Conservation (phyloP, 1,140 invertebrate species). For the Leptonema lineaticorne region DNA sequence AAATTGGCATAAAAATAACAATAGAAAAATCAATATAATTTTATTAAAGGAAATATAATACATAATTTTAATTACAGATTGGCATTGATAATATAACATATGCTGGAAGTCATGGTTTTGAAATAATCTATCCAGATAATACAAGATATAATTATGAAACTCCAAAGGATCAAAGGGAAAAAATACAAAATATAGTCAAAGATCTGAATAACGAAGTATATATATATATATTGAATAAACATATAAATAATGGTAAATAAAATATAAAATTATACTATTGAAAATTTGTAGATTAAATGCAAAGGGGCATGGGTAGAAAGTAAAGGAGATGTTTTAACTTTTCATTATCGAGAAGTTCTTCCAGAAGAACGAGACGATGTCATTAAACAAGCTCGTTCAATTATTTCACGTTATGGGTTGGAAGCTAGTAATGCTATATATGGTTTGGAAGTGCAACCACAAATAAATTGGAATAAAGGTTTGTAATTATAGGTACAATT, state of each 20-base stretch:
- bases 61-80: no score
- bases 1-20: no score
- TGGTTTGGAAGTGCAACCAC: slow-evolving; percentile 83
- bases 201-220: slow-evolving; percentile 76
- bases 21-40: no score
- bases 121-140: slow-evolving; percentile 86
- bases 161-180: slow-evolving; percentile 79
- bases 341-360: slow-evolving; percentile 84
- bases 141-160: slow-evolving; percentile 88
- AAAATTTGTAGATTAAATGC: slow-evolving; percentile 63
- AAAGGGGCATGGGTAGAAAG: slow-evolving; percentile 92
- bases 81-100: slow-evolving; percentile 87
- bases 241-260: slow-evolving; percentile 5
- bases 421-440: slow-evolving; percentile 75
- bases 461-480: slow-evolving; percentile 87
- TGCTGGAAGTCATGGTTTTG: slow-evolving; percentile 88
- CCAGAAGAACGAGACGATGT: slow-evolving; percentile 63
- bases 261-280: background rate
- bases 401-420: slow-evolving; percentile 77
- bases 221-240: background rate
- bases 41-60: no score
- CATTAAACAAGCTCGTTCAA: slow-evolving; percentile 65
- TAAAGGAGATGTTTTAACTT: slow-evolving; percentile 83
- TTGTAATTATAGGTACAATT: slow-evolving; percentile 11
- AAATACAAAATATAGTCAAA: slow-evolving; percentile 74